A percentile compares a stretch with the other conserved stretches of the same genome.
Conservation (phyloP, 2,888 invertebrate genomes). For the Nymphalis urticae region DNA sequence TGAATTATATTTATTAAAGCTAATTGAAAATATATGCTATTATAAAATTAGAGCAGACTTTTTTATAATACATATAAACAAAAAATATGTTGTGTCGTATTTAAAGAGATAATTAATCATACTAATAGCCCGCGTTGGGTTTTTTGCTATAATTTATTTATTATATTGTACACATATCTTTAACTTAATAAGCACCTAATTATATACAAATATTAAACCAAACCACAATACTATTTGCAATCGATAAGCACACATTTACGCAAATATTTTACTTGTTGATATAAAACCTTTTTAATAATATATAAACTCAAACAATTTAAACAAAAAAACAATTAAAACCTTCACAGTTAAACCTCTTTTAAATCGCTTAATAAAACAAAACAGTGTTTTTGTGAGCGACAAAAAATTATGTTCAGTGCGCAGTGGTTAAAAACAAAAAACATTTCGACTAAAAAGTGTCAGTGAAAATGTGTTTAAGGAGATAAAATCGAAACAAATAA, state of each 20-base stretch:
- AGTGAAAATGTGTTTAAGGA: constrained; percentile 52
- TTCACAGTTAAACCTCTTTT: constrained; percentile 10
- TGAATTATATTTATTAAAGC: too few relatives aligned
- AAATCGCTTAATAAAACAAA: not conserved
- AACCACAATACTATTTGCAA: constrained; percentile 6
- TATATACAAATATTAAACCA: constrained; percentile 16
- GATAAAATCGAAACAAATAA: constrained; percentile 52
- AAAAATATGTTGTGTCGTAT: too few relatives aligned
- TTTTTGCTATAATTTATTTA: not conserved
- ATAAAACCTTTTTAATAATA: not conserved
- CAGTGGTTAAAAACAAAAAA: constrained; percentile 30
- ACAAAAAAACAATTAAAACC: constrained; percentile 1
- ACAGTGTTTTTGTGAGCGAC: not conserved
- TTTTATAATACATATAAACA: too few relatives aligned
- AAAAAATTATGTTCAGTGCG: constrained; percentile 18
- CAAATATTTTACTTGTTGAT: not conserved
- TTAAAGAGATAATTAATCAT: too few relatives aligned
- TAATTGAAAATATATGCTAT: too few relatives aligned
- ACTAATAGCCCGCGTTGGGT: too few relatives aligned
- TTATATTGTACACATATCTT: not conserved
- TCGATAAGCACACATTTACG: not conserved
- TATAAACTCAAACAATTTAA: not conserved
- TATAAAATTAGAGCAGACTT: too few relatives aligned
- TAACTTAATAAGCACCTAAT: constrained; percentile 4
- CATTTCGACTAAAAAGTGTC: constrained; percentile 36